phyloP scores from a whole-genome alignment of 2,888 invertebrate genomes.

The Lottia scabra region DNA sequence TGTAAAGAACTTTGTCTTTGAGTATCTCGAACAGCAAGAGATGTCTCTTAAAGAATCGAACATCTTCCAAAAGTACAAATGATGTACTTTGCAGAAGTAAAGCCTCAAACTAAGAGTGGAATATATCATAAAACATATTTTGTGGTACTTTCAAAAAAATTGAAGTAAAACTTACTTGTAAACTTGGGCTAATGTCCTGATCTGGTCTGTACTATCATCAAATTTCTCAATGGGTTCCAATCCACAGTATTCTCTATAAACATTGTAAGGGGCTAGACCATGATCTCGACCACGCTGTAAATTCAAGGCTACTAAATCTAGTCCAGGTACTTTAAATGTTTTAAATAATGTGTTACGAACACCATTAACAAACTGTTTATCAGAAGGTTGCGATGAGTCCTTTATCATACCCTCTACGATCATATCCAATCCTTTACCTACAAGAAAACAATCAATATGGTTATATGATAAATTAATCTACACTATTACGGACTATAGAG shows the following conservation, averaged over 20 bases:
- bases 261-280: slow-evolving; percentile 32
- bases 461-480: too few relatives aligned
- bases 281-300: slow-evolving; percentile 39
- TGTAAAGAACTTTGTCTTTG: too few relatives aligned
- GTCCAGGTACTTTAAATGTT: neutral
- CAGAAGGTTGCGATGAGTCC: neutral
- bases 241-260: slow-evolving; percentile 7
- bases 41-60: too few relatives aligned
- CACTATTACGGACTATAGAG: too few relatives aligned
- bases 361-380: neutral
- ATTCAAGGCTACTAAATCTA: slow-evolving; percentile 31
- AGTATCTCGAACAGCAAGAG: too few relatives aligned
- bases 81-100: too few relatives aligned
- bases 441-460: neutral
- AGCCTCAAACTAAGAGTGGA: too few relatives aligned
- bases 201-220: neutral
- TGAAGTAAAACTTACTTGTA: neutral
- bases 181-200: neutral
- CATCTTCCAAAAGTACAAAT: too few relatives aligned
- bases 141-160: too few relatives aligned
- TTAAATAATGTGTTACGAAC: neutral
- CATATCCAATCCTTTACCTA: neutral
- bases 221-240: neutral
- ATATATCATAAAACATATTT: too few relatives aligned
- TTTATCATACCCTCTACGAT: slow-evolving; percentile 15